Conservation (phyloP, 2,113 vertebrate species). For the Phaethornis superciliosus region DNA sequence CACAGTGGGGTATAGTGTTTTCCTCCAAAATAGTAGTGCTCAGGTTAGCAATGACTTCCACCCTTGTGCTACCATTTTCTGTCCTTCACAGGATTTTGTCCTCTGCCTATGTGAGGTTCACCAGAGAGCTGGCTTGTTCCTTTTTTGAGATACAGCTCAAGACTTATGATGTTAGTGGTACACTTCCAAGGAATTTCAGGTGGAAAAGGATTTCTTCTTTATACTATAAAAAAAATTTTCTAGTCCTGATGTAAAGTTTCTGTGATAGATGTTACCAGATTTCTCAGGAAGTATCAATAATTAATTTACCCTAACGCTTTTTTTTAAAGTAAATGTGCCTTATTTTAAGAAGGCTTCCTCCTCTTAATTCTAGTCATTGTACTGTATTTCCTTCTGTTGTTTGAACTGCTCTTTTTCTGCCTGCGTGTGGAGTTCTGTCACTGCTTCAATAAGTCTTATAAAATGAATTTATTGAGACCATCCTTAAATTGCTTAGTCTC, state of each 20-base stretch:
- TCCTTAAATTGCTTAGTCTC: slow-evolving; percentile 1
- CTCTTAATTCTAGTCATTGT: neutral
- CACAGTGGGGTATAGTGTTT: rapidly evolving
- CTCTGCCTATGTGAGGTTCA: neutral
- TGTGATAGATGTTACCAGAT: neutral
- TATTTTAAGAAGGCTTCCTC: neutral
- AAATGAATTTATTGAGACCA: neutral
- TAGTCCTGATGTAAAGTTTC: neutral
- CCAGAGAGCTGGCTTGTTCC: neutral
- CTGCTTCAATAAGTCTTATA: neutral
- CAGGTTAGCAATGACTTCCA: neutral
- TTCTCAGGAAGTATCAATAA: neutral
- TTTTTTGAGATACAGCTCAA: neutral
- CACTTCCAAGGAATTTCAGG: neutral
- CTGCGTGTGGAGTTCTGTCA: neutral
- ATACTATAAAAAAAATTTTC: neutral
- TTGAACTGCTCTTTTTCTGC: neutral
- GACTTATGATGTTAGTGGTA: neutral
- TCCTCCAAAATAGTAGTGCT: neutral
- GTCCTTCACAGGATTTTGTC: neutral
- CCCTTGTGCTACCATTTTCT: neutral
- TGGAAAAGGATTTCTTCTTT: neutral
- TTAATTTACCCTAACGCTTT: neutral
- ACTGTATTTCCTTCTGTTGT: neutral
- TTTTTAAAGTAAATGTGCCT: neutral